A percentile compares a stretch with the other conserved stretches of the same genome.
Conservation (phyloP, 2,888 invertebrate genomes). For the Leptodirus hochenwartii region DNA sequence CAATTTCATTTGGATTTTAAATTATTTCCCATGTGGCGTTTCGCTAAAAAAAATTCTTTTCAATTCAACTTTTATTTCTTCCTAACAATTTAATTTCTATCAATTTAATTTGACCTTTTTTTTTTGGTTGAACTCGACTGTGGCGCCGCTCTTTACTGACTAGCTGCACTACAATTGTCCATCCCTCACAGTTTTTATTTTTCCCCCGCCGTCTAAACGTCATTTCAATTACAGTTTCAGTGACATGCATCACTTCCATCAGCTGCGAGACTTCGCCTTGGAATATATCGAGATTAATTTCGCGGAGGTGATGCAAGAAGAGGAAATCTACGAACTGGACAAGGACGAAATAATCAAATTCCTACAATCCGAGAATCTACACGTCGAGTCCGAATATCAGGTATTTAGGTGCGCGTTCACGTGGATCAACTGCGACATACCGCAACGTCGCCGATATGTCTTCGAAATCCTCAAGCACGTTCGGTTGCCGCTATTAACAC, state of each 20-base stretch:
- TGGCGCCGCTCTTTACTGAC: no score
- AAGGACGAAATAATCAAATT: constrained; percentile 58
- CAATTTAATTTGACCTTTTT: no score
- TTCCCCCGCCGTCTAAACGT: no score
- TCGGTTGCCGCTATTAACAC: constrained; percentile 66
- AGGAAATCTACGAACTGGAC: constrained; percentile 72
- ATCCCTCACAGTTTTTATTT: no score
- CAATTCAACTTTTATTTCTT: no score
- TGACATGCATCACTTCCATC: constrained; percentile 68
- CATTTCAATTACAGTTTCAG: no score
- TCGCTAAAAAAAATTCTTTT: no score
- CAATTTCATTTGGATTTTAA: no score
- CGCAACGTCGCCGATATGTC: constrained; percentile 59
- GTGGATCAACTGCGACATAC: constrained; percentile 72
- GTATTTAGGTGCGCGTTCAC: constrained; percentile 72
- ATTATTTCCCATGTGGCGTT: no score
- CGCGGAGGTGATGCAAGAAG: constrained; percentile 59
- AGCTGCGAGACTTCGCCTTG: constrained; percentile 57
- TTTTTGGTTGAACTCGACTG: no score
- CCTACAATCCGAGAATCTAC: constrained; percentile 68
- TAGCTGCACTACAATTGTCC: no score
- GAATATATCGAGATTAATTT: constrained; percentile 75
- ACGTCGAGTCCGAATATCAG: constrained; percentile 79
- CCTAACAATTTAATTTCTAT: no score
- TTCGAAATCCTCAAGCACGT: constrained; percentile 73